phyloP scores from a whole-genome alignment of 2,797 vertebrate species.

The Neopelma chrysocephalum region DNA sequence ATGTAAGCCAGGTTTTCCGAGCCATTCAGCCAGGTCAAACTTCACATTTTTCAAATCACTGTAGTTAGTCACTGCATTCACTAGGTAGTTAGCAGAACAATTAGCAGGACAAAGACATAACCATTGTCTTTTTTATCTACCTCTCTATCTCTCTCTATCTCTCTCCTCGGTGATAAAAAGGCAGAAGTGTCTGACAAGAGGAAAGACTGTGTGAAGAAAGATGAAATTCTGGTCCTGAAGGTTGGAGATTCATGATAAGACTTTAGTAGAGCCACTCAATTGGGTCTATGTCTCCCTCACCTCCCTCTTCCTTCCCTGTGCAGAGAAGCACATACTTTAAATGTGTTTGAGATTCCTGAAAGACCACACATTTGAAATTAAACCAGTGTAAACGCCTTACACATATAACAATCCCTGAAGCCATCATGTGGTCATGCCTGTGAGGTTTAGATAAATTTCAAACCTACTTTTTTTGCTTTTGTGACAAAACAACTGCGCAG shows the following conservation, averaged over 20 bases:
- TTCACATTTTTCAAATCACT: not conserved
- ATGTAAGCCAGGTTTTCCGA: not conserved
- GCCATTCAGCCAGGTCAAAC: not conserved
- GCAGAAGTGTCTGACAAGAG: not conserved
- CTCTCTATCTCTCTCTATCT: not conserved
- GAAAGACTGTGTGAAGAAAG: not conserved
- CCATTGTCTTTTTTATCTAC: not conserved
- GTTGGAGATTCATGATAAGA: not conserved
- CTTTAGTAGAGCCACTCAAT: not conserved
- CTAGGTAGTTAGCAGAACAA: not conserved
- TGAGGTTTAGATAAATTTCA: not conserved
- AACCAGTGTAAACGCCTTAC: not conserved
- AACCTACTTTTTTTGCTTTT: not conserved
- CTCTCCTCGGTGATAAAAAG: not conserved
- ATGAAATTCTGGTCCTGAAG: not conserved
- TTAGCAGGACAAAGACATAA: not conserved
- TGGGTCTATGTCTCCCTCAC: not conserved
- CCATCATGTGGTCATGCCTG: not conserved
- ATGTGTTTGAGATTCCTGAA: not conserved
- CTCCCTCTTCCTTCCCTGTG: not conserved
- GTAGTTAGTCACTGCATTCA: not conserved
- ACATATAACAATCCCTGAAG: not conserved
- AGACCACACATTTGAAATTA: not conserved
- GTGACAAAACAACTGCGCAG: not conserved
- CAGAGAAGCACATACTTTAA: not conserved